Evolutionary conservation across 2,888 invertebrate genomes (phyloP), one percentile per base, ranked within the genome.

Genomic region (Horisme vitalbata): DNA sequence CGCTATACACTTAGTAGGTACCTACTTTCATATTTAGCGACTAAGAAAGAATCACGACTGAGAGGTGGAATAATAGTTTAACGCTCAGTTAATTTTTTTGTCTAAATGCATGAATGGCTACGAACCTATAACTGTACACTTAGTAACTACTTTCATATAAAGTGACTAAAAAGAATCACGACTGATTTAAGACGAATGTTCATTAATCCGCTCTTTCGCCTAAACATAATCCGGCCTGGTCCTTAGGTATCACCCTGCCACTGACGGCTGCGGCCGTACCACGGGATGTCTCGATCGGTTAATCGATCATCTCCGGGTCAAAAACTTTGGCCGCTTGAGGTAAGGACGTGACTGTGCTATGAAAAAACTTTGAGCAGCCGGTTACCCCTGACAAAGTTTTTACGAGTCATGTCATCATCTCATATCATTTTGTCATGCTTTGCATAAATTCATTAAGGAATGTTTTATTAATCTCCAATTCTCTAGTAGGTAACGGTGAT

Each of bases 271-370:
- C 67, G 80, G 79, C 80, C 81, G 79, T 71, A 77, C 80, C 52
- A 68, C 81, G 68, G 71, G 82, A 83, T 86, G 83, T 83, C 79
- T 87, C 73, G 81, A 76, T 79, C 83, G 84, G 58, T 79, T 85
- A 68, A 69, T 83, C 85, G 79, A 79, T 75, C 84, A 79, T 57
- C 85, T 85, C 63, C 86, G 83, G 61, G 76, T 86, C 85, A 86
- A 86, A 87, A 85, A 83, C 82, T 71, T 86, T 83, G 82, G 76
- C 83, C 83, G 79, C 69, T 76, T 79, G 78, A 87, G 87, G 87
- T 87, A 87, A 87, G 86, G 77, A 74, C 65, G 73, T 58, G 52
- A 55, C 41, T 45, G 35, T 51, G 47, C 48, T 55, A 41, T 33
- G 38, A 45, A 41, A n/a, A 57, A 52, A 49, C 13, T 37, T 11